A percentile compares a stretch with the other conserved stretches of the same genome.
phyloP scores from a whole-genome alignment of 1,140 invertebrate species.

The Atta colombica region DNA sequence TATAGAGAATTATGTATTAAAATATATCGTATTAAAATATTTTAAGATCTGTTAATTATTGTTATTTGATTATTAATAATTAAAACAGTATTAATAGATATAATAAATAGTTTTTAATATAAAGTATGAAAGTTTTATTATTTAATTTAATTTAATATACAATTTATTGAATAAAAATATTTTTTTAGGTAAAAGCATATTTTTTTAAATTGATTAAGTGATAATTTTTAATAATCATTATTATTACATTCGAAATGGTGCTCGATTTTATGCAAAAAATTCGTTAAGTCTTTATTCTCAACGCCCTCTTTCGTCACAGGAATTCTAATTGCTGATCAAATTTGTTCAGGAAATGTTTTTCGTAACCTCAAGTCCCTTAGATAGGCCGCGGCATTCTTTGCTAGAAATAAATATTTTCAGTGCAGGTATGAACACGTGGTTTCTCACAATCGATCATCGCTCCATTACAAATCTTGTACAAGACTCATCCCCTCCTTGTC shows the following conservation, averaged over 20 bases:
- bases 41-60: conserved; percentile 13
- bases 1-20: neutral
- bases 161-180: neutral
- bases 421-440: conserved; percentile 37
- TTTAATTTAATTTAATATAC: conserved; percentile 19
- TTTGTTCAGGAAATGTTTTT: conserved; percentile 33
- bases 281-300: conserved; percentile 6
- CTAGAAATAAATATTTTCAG: conserved; percentile 53
- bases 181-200: neutral
- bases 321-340: conserved; percentile 37
- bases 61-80: neutral
- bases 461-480: conserved; percentile 44
- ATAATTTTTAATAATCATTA: conserved; percentile 15
- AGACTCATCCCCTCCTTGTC: conserved; percentile 71
- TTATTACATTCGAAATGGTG: neutral
- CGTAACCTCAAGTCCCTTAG: neutral
- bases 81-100: neutral
- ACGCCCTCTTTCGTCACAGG: conserved; percentile 2
- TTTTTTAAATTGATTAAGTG: neutral
- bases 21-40: neutral
- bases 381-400: conserved; percentile 5
- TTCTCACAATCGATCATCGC: conserved; percentile 84
- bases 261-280: neutral
- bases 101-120: neutral
- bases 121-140: neutral